Conservation (phyloP, 2,888 invertebrate species). For the Scaptomyza parva region DNA sequence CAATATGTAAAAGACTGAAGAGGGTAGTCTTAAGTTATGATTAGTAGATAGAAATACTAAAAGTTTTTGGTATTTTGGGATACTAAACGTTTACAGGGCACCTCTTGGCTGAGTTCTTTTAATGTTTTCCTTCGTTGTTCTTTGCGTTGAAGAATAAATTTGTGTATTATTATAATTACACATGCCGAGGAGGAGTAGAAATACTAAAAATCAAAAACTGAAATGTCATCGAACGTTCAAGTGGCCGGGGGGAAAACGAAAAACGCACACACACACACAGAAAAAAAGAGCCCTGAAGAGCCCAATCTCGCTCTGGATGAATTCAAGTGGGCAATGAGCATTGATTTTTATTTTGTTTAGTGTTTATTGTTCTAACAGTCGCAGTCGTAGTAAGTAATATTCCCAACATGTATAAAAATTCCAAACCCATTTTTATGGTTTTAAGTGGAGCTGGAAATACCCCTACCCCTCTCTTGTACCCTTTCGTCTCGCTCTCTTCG, state of each 20-base stretch:
- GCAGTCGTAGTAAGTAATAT: conserved; percentile 32
- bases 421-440: conserved; percentile 30
- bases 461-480: conserved; percentile 6
- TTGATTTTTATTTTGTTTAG: conserved; percentile 64
- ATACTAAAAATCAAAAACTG: conserved; percentile 60
- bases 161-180: conserved; percentile 79
- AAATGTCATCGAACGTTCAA: conserved; percentile 83
- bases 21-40: too few species aligned
- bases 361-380: conserved; percentile 74
- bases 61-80: too few species aligned
- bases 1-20: background rate
- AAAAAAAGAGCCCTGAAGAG: conserved; percentile 12
- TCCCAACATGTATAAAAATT: conserved; percentile 15
- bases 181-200: conserved; percentile 32
- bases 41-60: too few species aligned
- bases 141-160: conserved; percentile 59
- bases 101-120: background rate
- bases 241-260: conserved; percentile 44
- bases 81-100: conserved; percentile 22
- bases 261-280: background rate
- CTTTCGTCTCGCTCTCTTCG: conserved; percentile 17
- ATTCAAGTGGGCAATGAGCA: conserved; percentile 60
- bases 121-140: conserved; percentile 12
- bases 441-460: conserved; percentile 39
- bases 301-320: conserved; percentile 31